phyloP scores from a whole-genome alignment of 37 sponge, comb jelly and placozoan genomes.

The Diacarnus erythraeanus region DNA sequence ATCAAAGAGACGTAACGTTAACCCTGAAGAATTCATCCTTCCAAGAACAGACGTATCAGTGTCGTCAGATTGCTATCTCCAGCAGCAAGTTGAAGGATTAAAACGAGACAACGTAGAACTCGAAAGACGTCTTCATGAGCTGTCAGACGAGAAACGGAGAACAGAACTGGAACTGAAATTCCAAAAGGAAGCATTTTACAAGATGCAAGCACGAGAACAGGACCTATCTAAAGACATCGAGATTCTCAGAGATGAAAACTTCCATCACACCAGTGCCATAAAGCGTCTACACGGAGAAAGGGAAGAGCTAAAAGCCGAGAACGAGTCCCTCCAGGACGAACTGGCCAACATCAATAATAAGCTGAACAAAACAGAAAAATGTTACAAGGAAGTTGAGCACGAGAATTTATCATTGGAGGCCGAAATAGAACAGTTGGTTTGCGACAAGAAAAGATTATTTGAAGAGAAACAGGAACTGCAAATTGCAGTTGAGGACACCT shows the following conservation, averaged over 20 bases:
- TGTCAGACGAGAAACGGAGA: constrained; percentile 20
- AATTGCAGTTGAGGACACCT: constrained; percentile 37
- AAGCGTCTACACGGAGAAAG: constrained; percentile 29
- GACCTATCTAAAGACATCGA: constrained; percentile 57
- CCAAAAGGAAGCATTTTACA: constrained; percentile 26
- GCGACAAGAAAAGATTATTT: constrained; percentile 27
- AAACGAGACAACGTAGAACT: constrained; percentile 6
- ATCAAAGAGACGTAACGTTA: background rate
- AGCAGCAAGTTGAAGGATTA: background rate
- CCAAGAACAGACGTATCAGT: background rate
- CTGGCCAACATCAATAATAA: constrained; percentile 12
- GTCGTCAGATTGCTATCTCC: background rate
- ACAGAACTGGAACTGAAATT: background rate
- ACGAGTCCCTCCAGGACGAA: constrained; percentile 13
- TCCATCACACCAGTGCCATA: constrained; percentile 34
- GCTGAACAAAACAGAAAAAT: constrained; percentile 29
- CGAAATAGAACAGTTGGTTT: constrained; percentile 24
- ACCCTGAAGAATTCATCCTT: background rate
- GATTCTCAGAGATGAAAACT: constrained; percentile 42
- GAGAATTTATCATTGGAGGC: constrained; percentile 48
- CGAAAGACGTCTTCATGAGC: constrained; percentile 28
- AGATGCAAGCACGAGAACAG: constrained; percentile 32
- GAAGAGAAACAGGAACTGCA: constrained; percentile 38
- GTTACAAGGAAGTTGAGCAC: constrained; percentile 45
- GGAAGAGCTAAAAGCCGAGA: constrained; percentile 15